Evolutionary conservation across 37 sponge, comb jelly and placozoan species (phyloP), one percentile per base, ranked within the genome.

Genomic region (Axinella damicornis): DNA sequence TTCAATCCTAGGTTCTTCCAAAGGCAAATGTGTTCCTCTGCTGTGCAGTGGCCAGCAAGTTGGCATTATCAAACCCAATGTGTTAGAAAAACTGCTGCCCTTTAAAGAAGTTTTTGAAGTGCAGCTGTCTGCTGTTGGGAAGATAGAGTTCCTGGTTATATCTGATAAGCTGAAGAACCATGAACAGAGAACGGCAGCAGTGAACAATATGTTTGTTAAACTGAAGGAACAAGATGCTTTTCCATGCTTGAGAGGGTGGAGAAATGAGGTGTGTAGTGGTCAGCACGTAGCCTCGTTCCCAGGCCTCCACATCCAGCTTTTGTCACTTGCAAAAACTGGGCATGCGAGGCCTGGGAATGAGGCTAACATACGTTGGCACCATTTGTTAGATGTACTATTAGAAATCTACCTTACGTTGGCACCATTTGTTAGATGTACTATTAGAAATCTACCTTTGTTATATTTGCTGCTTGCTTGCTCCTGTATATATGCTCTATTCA

Each of bases 191-290:
- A 87, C 66, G 19, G 46, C 32, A 31, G 85, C 84, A 35, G 32
- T 87, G 39, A 64, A 87, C 22, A n/a, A 28, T 22, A 62, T 87
- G 2, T 75, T 87, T 25, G 53, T 33, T 24, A 35, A 73, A 9
- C 57, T 81, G 17, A 78, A 55, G 53, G 81, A 88, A 4, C 30
- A 87, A n/a, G 55, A 71, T 25, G 57, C 40, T 15, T 82, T 57
- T 36, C 73, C 67, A 30, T 81, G 83, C 40, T 52, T 87, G 54
- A 60, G 28, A 52, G 88, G 88, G 34, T 87, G 88, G 88, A 70
- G 88, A 39, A 85, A 83, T 30, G 88, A 87, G 74, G 88, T 78
- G 28, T 17, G 12, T 13, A 24, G 1, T 24, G 13, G 31, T 25
- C 33, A 25, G 4, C 46, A 13, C 36, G 9, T 5, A n/a, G n/a